Evolutionary conservation across 2,797 vertebrate species (phyloP).

Genomic region (Catamblyrhynchus diadema): DNA sequence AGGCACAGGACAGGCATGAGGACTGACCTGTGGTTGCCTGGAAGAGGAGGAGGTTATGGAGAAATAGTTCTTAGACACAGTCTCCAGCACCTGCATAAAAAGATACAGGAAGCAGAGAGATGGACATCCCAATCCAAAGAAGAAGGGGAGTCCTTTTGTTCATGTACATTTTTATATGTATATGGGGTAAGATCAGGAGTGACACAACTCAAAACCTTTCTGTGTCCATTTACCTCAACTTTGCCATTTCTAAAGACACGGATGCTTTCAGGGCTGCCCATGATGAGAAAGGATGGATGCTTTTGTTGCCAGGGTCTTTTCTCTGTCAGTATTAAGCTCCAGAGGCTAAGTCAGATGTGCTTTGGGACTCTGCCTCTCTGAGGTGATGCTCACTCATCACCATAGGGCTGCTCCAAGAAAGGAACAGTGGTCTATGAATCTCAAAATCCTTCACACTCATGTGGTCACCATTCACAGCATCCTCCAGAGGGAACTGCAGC

Average conservation of each 20-base stretch:
- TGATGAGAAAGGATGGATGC: not conserved
- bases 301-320: not conserved
- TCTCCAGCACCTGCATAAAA: not conserved
- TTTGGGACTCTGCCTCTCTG: not conserved
- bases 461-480: not conserved
- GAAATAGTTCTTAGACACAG: not conserved
- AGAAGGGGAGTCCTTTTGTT: not conserved
- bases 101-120: not conserved
- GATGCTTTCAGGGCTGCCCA: not conserved
- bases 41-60: not conserved
- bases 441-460: not conserved
- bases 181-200: not conserved
- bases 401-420: not conserved
- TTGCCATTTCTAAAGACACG: not conserved
- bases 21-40: fast-evolving
- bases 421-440: not conserved
- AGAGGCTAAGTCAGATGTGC: not conserved
- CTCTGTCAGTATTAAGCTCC: not conserved
- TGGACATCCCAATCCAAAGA: fast-evolving
- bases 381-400: fast-evolving
- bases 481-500: not conserved
- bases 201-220: not conserved
- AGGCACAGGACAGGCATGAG: not conserved
- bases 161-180: not conserved
- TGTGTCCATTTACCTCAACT: not conserved